phyloP scores from a whole-genome alignment of 2,888 invertebrate species.

The Ophion slaviceki region DNA sequence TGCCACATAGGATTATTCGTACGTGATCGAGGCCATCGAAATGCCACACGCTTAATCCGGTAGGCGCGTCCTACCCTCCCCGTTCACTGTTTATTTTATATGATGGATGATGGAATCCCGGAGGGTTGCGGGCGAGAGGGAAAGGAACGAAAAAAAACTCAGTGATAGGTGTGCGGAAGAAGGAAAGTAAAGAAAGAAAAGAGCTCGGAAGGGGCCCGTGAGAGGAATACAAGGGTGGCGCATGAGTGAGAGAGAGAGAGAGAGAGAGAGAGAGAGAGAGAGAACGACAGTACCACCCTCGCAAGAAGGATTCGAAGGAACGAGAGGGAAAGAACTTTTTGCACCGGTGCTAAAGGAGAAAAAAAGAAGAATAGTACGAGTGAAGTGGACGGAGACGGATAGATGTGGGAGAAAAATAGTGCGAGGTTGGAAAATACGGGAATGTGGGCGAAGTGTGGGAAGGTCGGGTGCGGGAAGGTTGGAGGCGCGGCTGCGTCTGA shows the following conservation, averaged over 20 bases:
- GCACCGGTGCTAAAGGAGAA: conserved; percentile 31
- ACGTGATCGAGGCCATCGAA: conserved; percentile 69
- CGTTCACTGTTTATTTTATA: conserved; percentile 75
- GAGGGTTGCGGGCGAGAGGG: conserved; percentile 54
- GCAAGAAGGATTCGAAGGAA: conserved; percentile 59
- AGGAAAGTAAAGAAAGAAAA: conserved; percentile 59
- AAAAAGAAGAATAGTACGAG: conserved; percentile 15
- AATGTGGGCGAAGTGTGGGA: conserved; percentile 56
- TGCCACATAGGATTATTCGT: conserved; percentile 69
- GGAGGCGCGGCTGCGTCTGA: conserved; percentile 81
- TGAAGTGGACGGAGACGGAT: conserved; percentile 70
- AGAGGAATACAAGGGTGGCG: conserved; percentile 33
- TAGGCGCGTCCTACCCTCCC: conserved; percentile 62
- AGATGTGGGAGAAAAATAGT: conserved; percentile 68
- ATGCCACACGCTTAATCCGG: conserved; percentile 64
- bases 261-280: conserved; percentile 20
- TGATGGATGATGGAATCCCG: conserved; percentile 76
- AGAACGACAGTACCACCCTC: conserved; percentile 38
- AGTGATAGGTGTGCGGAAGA: conserved; percentile 50
- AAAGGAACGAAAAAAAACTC: conserved; percentile 42
- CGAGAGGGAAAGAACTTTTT: conserved; percentile 62
- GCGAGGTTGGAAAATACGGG: conserved; percentile 59
- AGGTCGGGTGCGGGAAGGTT: conserved; percentile 68
- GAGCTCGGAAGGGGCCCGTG: conserved; percentile 61
- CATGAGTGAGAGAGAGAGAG: conserved; percentile 13